Evolutionary conservation across 1,140 invertebrate genomes (phyloP).

Genomic region (Macrotrachela quadricornifera): DNA sequence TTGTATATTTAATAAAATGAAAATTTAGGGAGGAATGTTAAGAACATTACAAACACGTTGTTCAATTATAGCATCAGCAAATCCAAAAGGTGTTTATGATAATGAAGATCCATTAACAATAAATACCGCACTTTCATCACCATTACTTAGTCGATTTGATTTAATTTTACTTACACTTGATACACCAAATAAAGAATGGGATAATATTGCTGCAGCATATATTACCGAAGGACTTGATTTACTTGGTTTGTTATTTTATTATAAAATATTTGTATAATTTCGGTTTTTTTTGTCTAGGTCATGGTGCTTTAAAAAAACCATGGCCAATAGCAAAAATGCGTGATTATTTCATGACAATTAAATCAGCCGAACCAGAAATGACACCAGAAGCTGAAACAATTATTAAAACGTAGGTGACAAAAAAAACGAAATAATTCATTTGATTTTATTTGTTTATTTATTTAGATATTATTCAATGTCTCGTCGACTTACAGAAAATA

Average conservation of each 20-base stretch:
- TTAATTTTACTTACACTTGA: conserved; percentile 58
- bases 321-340: conserved; percentile 47
- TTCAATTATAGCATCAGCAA: conserved; percentile 62
- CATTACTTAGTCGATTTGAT: conserved; percentile 69
- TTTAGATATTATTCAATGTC: conserved; percentile 1
- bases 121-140: conserved; percentile 59
- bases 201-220: conserved; percentile 42
- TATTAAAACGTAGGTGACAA: neutral
- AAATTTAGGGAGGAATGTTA: conserved; percentile 55
- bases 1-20: conserved; percentile 41
- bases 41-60: conserved; percentile 62
- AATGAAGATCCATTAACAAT: conserved; percentile 39
- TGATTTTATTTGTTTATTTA: neutral
- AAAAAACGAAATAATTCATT: neutral
- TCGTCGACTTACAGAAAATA: neutral
- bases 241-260: no score
- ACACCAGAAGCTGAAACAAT: conserved; percentile 40
- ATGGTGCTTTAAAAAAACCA: conserved; percentile 12
- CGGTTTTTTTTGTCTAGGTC: neutral
- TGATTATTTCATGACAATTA: conserved; percentile 51
- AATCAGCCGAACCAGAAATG: conserved; percentile 41
- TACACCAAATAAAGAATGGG: conserved; percentile 53
- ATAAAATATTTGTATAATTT: no score
- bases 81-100: conserved; percentile 52
- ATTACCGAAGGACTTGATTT: conserved; percentile 35